A percentile compares a stretch with the other conserved stretches of the same genome.
phyloP scores from a whole-genome alignment of 2,888 invertebrate species.

The Gymnosoma rotundatum region DNA sequence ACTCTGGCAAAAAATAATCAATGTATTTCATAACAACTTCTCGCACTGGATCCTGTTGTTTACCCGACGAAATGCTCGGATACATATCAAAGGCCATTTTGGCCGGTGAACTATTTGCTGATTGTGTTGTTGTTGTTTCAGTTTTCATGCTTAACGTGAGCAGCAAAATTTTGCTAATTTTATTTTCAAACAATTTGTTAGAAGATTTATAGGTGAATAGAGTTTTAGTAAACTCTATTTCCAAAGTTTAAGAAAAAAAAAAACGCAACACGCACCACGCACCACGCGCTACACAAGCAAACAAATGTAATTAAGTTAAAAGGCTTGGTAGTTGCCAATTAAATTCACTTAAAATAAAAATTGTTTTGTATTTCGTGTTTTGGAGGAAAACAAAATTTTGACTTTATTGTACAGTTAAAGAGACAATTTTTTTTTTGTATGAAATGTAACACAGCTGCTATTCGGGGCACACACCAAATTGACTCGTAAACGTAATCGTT shows the following conservation, averaged over 20 bases:
- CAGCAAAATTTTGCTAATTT: conserved; percentile 61
- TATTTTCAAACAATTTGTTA: conserved; percentile 34
- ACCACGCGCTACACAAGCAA: too few relatives aligned
- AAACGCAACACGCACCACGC: too few relatives aligned
- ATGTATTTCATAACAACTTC: conserved; percentile 88
- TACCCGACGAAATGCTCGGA: conserved; percentile 84
- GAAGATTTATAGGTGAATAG: conserved; percentile 13
- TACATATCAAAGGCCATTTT: conserved; percentile 85
- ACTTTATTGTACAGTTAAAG: conserved; percentile 1
- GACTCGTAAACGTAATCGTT: conserved; percentile 3
- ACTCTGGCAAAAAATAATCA: conserved; percentile 88
- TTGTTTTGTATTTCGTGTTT: conserved; percentile 10
- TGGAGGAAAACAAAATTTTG: neutral
- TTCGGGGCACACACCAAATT: neutral
- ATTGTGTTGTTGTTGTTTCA: conserved; percentile 74
- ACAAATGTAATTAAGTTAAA: neutral
- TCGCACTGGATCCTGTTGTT: conserved; percentile 86
- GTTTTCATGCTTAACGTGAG: conserved; percentile 77
- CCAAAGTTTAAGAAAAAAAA: neutral
- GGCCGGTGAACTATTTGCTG: conserved; percentile 83
- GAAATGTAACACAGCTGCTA: conserved; percentile 5
- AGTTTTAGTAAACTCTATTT: conserved; percentile 23
- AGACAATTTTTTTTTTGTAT: conserved; percentile 10
- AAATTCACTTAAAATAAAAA: conserved; percentile 11
- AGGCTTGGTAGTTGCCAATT: neutral